Evolutionary conservation across 2,797 vertebrate species (phyloP), one percentile per base, ranked within the genome.

Genomic region (Myripristis jacobus): DNA sequence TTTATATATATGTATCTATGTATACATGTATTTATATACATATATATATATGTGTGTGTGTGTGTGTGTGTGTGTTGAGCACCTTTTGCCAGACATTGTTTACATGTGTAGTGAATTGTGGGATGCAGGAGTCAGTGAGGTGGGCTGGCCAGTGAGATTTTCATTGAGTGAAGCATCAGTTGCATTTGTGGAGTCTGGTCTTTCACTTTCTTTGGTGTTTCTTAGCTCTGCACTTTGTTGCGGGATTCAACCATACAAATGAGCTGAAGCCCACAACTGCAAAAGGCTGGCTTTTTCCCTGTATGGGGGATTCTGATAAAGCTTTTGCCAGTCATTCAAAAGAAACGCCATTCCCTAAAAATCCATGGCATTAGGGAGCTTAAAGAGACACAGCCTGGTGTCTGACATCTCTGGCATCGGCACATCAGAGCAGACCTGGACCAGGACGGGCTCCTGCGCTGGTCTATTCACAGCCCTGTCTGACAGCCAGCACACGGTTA

Each of bases 181-280:
- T 66, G 80, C 67, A 83, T 80, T 60, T 80, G 13, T 77, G 75
- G 68, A 70, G 66, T 71, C 70, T 86, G 76, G 74, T 78, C 72
- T 59, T 66, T 73, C 56, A 73, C 64, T 67, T 44, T 51, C 51
- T 59, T 12, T 25, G 27, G 27, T 50, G 50, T n/a, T 54, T 75
- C 18, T 52, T 68, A 51, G 63, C 64, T 70, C 59, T 62, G 54
- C 81, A 73, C 79, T 74, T 80, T 86, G 36, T 51, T 69, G 68
- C 64, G 69, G 68, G 77, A 74, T 85, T 88, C 61, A 82, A 76
- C 78, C 74, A 84, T 89, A 68, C 79, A 81, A 83, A 88, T 78
- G 83, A 92, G 85, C 75, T n/a, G n/a, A n/a, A n/a, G n/a, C 75
- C 74, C 48, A 73, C 38, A 13, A 60, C 66, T 75, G 25, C 64